Evolutionary conservation across 1,140 invertebrate genomes (phyloP).

Genomic region (Temnothorax nylanderi): DNA sequence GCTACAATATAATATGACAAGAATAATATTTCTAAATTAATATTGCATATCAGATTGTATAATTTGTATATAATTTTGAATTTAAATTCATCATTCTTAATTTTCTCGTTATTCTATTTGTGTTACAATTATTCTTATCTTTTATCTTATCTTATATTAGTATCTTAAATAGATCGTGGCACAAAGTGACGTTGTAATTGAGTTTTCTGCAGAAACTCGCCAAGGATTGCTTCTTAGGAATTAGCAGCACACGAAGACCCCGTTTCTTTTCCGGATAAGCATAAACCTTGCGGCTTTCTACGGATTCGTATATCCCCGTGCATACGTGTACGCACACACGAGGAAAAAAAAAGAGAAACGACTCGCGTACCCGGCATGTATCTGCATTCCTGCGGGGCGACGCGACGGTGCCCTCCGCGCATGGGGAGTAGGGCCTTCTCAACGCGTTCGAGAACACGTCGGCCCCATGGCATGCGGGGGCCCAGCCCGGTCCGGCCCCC

Average conservation of each 20-base stretch:
- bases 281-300: neutral
- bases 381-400: conserved; percentile 75
- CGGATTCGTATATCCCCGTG: neutral
- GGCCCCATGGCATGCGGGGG: conserved; percentile 67
- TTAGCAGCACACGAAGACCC: conserved; percentile 3
- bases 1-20: neutral
- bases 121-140: neutral
- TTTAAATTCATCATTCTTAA: neutral
- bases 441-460: conserved; percentile 73
- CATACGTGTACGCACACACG: neutral
- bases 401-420: conserved; percentile 56
- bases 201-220: neutral
- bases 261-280: conserved; percentile 7
- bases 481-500: conserved; percentile 26
- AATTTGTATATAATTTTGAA: neutral
- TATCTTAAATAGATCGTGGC: neutral
- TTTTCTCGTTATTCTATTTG: neutral
- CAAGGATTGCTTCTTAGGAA: neutral
- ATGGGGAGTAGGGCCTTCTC: conserved; percentile 48
- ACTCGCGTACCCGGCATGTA: conserved; percentile 22
- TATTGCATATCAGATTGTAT: neutral
- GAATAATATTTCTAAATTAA: neutral
- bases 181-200: neutral
- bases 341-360: neutral
- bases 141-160: neutral